These are phyloP conservation scores for Drosophila mojavensis DNA, from an alignment of 1,140 invertebrate species.

Conservation along the genomic window DNA sequence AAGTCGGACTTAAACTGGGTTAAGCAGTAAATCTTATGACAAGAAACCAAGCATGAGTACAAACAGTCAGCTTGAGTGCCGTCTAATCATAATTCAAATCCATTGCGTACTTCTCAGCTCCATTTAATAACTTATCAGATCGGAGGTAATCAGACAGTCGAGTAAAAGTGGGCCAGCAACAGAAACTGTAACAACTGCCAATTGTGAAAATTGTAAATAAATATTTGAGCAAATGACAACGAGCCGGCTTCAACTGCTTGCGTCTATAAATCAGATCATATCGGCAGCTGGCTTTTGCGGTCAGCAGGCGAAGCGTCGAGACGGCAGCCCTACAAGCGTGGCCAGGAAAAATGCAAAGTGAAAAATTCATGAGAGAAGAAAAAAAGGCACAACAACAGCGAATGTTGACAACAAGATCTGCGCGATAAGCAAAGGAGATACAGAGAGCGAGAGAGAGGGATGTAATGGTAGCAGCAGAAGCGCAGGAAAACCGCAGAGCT, in stretches of 20 bases:
- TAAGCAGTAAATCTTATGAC: too few relatives aligned
- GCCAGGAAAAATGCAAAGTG: conserved; percentile 39
- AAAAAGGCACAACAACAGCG: conserved; percentile 46
- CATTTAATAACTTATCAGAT: too few relatives aligned
- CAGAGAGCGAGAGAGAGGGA: neutral
- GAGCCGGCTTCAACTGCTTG: conserved; percentile 58
- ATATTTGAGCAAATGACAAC: conserved; percentile 76
- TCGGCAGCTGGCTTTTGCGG: conserved; percentile 58
- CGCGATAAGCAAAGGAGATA: conserved; percentile 34
- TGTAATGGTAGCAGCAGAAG: conserved; percentile 18
- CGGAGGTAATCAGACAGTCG: neutral
- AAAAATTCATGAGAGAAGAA: conserved; percentile 12
- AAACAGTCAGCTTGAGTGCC: too few relatives aligned
- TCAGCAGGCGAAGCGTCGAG: conserved; percentile 11
- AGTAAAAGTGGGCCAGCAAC: conserved; percentile 65
- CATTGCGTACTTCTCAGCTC: too few relatives aligned
- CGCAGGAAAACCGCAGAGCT: conserved; percentile 60
- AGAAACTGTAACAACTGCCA: conserved; percentile 62
- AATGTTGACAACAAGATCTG: conserved; percentile 50
- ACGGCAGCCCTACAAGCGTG: conserved; percentile 57
- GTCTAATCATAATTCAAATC: too few relatives aligned
- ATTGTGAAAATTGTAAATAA: conserved; percentile 83
- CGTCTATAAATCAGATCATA: conserved; percentile 80
- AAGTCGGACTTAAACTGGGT: too few relatives aligned
- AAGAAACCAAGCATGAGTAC: too few relatives aligned